These are phyloP conservation scores for Ctenosaura bakeri DNA, from an alignment of 2,797 vertebrate genomes.

Conservation along the genomic window DNA sequence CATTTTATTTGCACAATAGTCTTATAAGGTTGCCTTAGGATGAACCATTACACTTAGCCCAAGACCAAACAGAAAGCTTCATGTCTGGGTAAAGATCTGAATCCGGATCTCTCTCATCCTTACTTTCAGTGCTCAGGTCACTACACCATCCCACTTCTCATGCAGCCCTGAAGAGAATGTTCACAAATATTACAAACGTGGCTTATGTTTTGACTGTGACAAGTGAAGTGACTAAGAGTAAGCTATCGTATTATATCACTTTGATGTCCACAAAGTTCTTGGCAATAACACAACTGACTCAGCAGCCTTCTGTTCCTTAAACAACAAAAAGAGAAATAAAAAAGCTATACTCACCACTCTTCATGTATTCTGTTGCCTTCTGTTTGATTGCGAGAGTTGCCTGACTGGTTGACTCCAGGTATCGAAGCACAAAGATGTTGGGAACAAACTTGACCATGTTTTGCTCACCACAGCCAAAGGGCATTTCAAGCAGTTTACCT, in stretches of 20 bases:
- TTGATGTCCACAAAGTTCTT: not conserved
- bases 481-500: not conserved
- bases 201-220: not conserved
- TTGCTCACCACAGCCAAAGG: constrained; percentile 89
- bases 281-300: not conserved
- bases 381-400: constrained; percentile 57
- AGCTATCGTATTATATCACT: no score
- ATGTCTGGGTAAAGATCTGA: not conserved
- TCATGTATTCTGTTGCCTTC: constrained; percentile 80
- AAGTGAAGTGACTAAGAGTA: not conserved
- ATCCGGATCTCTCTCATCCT: not conserved
- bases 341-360: constrained; percentile 79
- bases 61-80: not conserved
- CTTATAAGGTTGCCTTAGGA: no score
- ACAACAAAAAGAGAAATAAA: not conserved
- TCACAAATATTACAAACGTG: not conserved
- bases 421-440: constrained; percentile 89
- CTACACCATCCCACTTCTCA: no score
- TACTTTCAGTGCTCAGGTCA: not conserved
- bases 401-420: constrained; percentile 84
- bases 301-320: not conserved
- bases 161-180: not conserved
- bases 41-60: not conserved
- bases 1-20: not conserved
- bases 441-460: constrained; percentile 90